phyloP scores from a whole-genome alignment of 2,797 vertebrate species.

The Melopsittacus undulatus region DNA sequence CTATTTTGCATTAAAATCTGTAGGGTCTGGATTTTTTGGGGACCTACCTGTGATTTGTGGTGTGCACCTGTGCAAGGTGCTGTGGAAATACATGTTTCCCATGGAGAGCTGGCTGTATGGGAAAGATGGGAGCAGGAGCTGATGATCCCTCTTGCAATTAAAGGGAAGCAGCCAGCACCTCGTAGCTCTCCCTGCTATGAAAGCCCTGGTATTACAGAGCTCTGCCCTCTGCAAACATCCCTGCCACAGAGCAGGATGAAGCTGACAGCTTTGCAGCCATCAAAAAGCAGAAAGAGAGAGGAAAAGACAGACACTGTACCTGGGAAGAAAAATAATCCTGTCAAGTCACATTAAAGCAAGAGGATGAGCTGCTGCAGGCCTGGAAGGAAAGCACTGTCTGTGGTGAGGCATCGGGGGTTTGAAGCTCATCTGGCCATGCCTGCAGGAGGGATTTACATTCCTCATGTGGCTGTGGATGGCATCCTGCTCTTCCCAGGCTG shows the following conservation, averaged over 20 bases:
- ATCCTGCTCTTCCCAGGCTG: neutral
- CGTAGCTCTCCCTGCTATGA: neutral
- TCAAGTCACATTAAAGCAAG: neutral
- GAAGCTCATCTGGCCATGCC: fast-evolving
- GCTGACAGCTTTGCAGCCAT: neutral
- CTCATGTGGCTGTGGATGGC: neutral
- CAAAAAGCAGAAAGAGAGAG: neutral
- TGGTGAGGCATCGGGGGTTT: neutral
- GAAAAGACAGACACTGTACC: constrained; percentile 1
- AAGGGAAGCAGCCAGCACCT: neutral
- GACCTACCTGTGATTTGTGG: fast-evolving
- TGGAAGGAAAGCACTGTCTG: neutral
- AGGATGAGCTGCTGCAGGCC: neutral
- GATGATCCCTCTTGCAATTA: neutral
- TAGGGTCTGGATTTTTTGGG: neutral
- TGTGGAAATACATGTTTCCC: neutral
- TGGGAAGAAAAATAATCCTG: neutral
- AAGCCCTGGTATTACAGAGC: neutral
- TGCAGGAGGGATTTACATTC: neutral
- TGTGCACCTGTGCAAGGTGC: neutral
- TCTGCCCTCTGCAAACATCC: neutral
- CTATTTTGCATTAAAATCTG: neutral
- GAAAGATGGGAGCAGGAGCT: neutral
- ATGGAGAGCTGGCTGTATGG: neutral
- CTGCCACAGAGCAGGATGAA: fast-evolving